phyloP scores from a whole-genome alignment of 2,113 vertebrate species.

The Taurulus bubalis region DNA sequence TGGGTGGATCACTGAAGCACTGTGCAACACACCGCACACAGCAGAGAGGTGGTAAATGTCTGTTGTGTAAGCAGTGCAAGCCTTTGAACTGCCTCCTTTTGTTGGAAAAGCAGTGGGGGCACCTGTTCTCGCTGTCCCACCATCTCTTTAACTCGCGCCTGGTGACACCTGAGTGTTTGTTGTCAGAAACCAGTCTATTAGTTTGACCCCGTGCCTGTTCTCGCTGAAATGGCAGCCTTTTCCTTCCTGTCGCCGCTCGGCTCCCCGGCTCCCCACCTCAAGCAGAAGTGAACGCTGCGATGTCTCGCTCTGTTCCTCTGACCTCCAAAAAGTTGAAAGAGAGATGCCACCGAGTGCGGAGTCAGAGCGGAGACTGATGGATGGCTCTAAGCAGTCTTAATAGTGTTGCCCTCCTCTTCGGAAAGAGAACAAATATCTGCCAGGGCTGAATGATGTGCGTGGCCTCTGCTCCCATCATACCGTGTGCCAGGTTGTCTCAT shows the following conservation, averaged over 20 bases:
- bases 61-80: slow-evolving; percentile 63
- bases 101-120: slow-evolving; percentile 61
- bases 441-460: slow-evolving; percentile 58
- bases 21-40: slow-evolving; percentile 38
- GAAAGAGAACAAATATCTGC: slow-evolving; percentile 70
- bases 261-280: slow-evolving; percentile 4
- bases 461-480: slow-evolving; percentile 51
- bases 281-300: slow-evolving; percentile 63
- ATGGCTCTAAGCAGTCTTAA: slow-evolving; percentile 61
- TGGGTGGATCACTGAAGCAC: slow-evolving; percentile 2
- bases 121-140: slow-evolving; percentile 51
- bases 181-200: slow-evolving; percentile 68
- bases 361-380: slow-evolving; percentile 64
- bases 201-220: slow-evolving; percentile 62
- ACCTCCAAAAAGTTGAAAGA: slow-evolving; percentile 74
- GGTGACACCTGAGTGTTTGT: slow-evolving; percentile 64
- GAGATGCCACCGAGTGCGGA: slow-evolving; percentile 49
- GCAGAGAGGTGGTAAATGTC: slow-evolving; percentile 58
- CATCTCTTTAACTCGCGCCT: slow-evolving; percentile 62
- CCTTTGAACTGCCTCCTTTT: slow-evolving; percentile 67
- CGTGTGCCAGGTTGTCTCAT: slow-evolving; percentile 25
- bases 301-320: slow-evolving; percentile 57
- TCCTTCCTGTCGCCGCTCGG: slow-evolving; percentile 25
- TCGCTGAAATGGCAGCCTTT: slow-evolving; percentile 60
- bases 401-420: slow-evolving; percentile 58